phyloP scores from a whole-genome alignment of 2,888 invertebrate species.

The Polyommatus iphigenia region DNA sequence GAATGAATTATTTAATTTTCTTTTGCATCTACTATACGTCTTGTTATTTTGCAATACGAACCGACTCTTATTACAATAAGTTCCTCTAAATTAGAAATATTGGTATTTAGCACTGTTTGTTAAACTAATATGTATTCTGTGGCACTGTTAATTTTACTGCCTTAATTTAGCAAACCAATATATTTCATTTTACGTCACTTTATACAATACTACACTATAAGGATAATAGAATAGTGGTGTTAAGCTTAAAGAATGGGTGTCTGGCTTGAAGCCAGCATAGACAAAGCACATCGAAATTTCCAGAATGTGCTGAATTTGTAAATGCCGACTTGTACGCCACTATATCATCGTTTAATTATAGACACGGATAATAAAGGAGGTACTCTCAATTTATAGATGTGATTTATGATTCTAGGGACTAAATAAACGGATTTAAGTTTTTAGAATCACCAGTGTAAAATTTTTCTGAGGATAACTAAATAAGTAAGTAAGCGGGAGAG shows the following conservation, averaged over 20 bases:
- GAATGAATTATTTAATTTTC: too few species aligned
- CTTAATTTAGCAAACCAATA: slow-evolving; percentile 54
- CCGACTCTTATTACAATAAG: too few species aligned
- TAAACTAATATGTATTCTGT: too few species aligned
- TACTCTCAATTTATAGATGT: not conserved
- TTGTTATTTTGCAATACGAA: too few species aligned
- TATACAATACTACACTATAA: slow-evolving; percentile 56
- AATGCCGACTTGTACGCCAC: slow-evolving; percentile 27
- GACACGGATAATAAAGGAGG: slow-evolving; percentile 10
- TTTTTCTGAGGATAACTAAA: too few species aligned
- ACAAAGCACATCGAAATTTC: slow-evolving; percentile 47
- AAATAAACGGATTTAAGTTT: not conserved
- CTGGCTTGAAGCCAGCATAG: slow-evolving; percentile 57
- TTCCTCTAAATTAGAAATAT: too few species aligned
- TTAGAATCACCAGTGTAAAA: too few species aligned
- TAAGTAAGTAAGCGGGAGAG: too few species aligned
- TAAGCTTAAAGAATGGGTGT: slow-evolving; percentile 60
- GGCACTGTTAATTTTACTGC: too few species aligned
- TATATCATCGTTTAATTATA: slow-evolving; percentile 30
- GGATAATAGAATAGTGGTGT: slow-evolving; percentile 69
- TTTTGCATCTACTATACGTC: too few species aligned
- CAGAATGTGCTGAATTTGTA: slow-evolving; percentile 31
- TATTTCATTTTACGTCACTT: slow-evolving; percentile 49
- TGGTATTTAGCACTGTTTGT: too few species aligned
- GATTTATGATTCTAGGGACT: not conserved